Conservation (phyloP, 2,888 invertebrate genomes). For the Leistus spinibarbis region DNA sequence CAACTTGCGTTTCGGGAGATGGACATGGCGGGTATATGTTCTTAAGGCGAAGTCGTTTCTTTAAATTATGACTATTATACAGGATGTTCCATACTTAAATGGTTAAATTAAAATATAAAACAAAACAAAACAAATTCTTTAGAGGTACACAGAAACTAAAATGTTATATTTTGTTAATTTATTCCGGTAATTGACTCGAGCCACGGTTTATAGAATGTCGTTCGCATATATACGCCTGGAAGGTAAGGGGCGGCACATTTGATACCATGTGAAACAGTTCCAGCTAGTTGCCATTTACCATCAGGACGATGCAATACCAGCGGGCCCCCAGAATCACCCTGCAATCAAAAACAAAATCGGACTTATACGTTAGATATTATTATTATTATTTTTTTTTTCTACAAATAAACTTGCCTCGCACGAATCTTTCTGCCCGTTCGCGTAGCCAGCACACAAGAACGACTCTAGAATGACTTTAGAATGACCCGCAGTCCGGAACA, state of each 20-base stretch:
- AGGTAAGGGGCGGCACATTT: slow-evolving; percentile 91
- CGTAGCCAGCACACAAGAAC: slow-evolving; percentile 91
- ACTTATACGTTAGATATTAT: too few relatives aligned
- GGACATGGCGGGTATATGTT: background rate
- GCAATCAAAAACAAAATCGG: slow-evolving; percentile 46
- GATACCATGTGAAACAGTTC: slow-evolving; percentile 94
- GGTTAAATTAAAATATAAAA: too few relatives aligned
- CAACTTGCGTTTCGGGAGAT: too few relatives aligned
- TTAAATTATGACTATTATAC: too few relatives aligned
- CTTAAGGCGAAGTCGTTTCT: too few relatives aligned
- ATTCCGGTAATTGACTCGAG: slow-evolving; percentile 84
- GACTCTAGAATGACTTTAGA: slow-evolving; percentile 84
- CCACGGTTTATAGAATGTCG: slow-evolving; percentile 91
- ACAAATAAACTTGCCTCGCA: slow-evolving; percentile 75
- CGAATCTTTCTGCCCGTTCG: slow-evolving; percentile 89
- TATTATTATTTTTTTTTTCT: too few relatives aligned
- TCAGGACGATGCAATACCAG: slow-evolving; percentile 81
- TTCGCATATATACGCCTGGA: slow-evolving; percentile 93
- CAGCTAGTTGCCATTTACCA: slow-evolving; percentile 85
- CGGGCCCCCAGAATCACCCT: slow-evolving; percentile 95
- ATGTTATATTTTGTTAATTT: slow-evolving; percentile 54
- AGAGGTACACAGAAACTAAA: too few relatives aligned
- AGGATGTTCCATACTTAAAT: too few relatives aligned
- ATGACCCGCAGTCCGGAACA: slow-evolving; percentile 91
- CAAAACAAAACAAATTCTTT: too few relatives aligned